Base-by-base conservation (phyloP, 2,113 vertebrate genomes). In the Epinephelus moara region DNA sequence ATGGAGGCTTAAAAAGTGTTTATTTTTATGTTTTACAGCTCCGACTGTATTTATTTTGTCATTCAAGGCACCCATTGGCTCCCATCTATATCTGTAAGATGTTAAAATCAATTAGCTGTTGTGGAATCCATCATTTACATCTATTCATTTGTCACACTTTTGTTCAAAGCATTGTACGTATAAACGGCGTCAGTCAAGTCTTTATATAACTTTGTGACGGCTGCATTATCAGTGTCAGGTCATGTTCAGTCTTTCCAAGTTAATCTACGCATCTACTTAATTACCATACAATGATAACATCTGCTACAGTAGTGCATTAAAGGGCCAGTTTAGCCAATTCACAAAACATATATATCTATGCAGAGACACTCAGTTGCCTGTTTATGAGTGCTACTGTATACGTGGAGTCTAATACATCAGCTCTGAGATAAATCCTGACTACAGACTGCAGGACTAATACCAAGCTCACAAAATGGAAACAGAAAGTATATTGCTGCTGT, bases 401-500 rank as follows among this genome's bases (percentile, higher is more conserved):
- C 42, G 30, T 59, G 33, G 11, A n/a, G 56, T 61, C 70, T 13
- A 57, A 45, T 6, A 45, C 21, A 45, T 45, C n/a, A 70, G 11
- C 6, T 19, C 12, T 37, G 47, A 0, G 14, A 40, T 13, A 47
- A 33, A 61, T 30, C 30, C 19, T 42, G 9, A 30, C 63, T 23
- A 25, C 19, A 18, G 45, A 59, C 59, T 19, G n/a, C 55, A 23
- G 1, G 42, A 23, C 45, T 40, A 47, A 84, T 56, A 45, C 49
- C 5, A 25, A 59, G 60, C 45, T 53, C 37, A 17, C 47, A 69
- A 75, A 70, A 86, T 27, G 62, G 72, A 76, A 80, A 79, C 59
- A 53, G 70, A 67, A 62, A 85, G 56, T 78, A 45, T n/a, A 25
- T 21, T 77, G 74, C 76, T 60, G 63, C 76, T 45, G 74, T 66